A percentile compares a stretch with the other conserved stretches of the same genome.
Conservation (phyloP, 1,140 invertebrate species). For the Euwallacea similis region DNA sequence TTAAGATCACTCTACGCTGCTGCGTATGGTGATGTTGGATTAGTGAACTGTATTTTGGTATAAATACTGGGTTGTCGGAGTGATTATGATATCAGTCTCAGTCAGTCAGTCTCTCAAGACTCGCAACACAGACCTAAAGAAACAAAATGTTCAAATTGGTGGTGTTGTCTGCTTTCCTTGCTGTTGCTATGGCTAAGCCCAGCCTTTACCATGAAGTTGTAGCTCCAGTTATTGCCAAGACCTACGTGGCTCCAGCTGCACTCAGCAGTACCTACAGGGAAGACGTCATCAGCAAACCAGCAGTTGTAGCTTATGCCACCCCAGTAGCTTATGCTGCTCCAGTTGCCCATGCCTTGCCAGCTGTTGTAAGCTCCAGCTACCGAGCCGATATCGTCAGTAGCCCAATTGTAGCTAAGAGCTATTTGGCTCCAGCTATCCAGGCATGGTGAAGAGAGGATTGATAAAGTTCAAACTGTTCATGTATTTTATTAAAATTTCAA, state of each 20-base stretch:
- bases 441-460: slow-evolving; percentile 43
- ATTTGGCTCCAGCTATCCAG: slow-evolving; percentile 32
- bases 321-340: slow-evolving; percentile 27
- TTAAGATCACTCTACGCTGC: no score
- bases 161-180: no score
- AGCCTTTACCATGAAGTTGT: slow-evolving; percentile 17
- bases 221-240: slow-evolving; percentile 31
- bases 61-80: no score
- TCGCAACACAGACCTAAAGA: no score
- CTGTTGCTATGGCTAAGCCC: no score
- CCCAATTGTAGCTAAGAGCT: slow-evolving; percentile 10
- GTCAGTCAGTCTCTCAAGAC: no score
- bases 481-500: slow-evolving; percentile 22
- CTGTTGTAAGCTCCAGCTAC: slow-evolving; percentile 27
- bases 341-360: slow-evolving; percentile 19
- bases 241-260: slow-evolving; percentile 24
- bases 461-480: slow-evolving; percentile 21
- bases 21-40: no score
- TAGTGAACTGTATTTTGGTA: no score
- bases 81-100: no score
- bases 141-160: no score
- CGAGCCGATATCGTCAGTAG: slow-evolving; percentile 11
- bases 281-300: slow-evolving; percentile 32
- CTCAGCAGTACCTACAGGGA: slow-evolving; percentile 34
- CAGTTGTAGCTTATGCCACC: slow-evolving; percentile 27